Evolutionary conservation across 2,888 invertebrate genomes (phyloP), one percentile per base, ranked within the genome.

Genomic region (Tenthredo livida): DNA sequence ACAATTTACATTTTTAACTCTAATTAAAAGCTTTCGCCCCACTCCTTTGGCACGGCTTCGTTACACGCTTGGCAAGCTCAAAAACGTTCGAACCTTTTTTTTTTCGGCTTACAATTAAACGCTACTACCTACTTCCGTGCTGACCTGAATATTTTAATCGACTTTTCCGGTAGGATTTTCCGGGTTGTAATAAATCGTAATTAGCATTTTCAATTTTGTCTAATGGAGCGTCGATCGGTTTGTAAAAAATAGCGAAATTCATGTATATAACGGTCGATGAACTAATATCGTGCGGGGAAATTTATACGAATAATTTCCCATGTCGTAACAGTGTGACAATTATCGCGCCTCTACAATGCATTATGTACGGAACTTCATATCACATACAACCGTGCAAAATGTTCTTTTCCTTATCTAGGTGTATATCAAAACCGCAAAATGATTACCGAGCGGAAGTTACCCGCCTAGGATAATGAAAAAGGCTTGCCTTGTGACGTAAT

Each of bases 111-210:
- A 29, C 70, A 33, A 21, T 61, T 61, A 29, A 61, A 61, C 61
- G 61, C 61, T 21, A 61, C n/a, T 54, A 54, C 54, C 61, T 37
- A 37, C 37, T 17, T n/a, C 37, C 29, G 70, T 70, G 70, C 17
- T 70, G 70, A 70, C 70, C 70, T 70, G 70, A 37, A 70, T 70
- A 70, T 70, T 70, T 70, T 37, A 70, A 70, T 70, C 70, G 15
- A 10, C 7, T 15, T 9, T n/a, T 29, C 17, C 37, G 6, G 12
- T 7, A 17, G n/a, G n/a, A 37, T 70, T 61, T 61, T 61, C 10
- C 1, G 54, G 54, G 54, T n/a, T 6, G n/a, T n/a, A 54, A 54
- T n/a, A n/a, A 54, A 54, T 54, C n/a, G n/a, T 6, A 54, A 54
- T 54, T 54, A 54, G 1, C n/a, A 54, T 54, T 54, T 54, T n/a